A percentile compares a stretch with the other conserved stretches of the same genome.
phyloP scores from a whole-genome alignment of 2,888 invertebrate species.

The Orthosia cruda region DNA sequence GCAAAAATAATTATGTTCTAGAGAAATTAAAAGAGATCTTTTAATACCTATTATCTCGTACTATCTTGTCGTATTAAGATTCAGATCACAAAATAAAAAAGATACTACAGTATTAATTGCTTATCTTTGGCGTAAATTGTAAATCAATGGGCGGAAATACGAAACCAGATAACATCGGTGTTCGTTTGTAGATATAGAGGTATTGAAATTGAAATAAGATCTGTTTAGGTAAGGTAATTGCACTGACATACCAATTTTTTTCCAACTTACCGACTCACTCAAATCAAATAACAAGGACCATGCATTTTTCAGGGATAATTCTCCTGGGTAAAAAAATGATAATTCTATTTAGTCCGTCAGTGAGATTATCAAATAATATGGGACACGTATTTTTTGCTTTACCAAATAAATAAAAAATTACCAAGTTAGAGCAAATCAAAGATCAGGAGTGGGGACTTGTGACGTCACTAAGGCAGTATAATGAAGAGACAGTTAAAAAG shows the following conservation, averaged over 20 bases:
- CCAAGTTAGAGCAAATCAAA: no score
- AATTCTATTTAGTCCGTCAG: no score
- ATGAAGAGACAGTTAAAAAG: no score
- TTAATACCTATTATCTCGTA: slow-evolving; percentile 2
- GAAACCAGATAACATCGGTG: slow-evolving; percentile 39
- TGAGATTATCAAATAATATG: no score
- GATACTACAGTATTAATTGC: slow-evolving; percentile 40
- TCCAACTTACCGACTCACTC: not conserved
- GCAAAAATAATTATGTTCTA: slow-evolving; percentile 5
- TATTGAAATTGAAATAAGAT: slow-evolving; percentile 5
- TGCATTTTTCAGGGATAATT: no score
- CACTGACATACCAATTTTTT: not conserved
- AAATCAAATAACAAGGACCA: no score
- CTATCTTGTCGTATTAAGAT: slow-evolving; percentile 37
- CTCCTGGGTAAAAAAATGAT: no score
- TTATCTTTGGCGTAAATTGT: slow-evolving; percentile 48
- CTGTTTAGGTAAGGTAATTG: not conserved
- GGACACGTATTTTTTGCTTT: no score
- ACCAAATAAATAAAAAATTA: no score
- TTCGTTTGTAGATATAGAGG: slow-evolving; percentile 7
- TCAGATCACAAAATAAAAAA: slow-evolving; percentile 47
- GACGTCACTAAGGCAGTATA: no score
- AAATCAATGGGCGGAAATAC: slow-evolving; percentile 61
- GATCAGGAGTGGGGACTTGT: no score
- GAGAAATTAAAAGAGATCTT: slow-evolving; percentile 16